phyloP scores from a whole-genome alignment of 2,113 vertebrate species.

The Syngnathoides biaculeatus region DNA sequence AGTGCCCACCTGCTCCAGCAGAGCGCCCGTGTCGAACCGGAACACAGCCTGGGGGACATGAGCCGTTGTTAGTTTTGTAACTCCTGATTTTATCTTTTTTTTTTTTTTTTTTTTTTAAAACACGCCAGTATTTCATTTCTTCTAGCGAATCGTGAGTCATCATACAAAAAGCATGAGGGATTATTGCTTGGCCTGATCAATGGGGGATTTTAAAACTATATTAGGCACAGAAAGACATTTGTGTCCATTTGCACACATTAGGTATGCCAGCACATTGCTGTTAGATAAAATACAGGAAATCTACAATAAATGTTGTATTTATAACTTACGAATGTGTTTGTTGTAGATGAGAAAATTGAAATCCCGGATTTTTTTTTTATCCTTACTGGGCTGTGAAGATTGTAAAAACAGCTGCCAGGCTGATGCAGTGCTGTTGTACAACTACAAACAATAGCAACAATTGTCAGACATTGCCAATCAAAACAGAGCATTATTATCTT shows the following conservation, averaged over 20 bases:
- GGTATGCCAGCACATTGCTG: too few relatives aligned
- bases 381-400: too few relatives aligned
- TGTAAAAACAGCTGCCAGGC: too few relatives aligned
- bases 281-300: too few relatives aligned
- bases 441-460: too few relatives aligned
- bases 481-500: too few relatives aligned
- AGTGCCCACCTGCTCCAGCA: conserved; percentile 88
- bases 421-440: too few relatives aligned
- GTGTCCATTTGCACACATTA: conserved; percentile 11
- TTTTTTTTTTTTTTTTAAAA: neutral
- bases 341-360: too few relatives aligned
- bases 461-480: too few relatives aligned
- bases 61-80: neutral
- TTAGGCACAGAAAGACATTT: neutral
- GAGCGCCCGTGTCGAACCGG: conserved; percentile 78
- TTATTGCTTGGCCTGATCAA: conserved; percentile 11
- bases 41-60: conserved; percentile 76
- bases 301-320: too few relatives aligned
- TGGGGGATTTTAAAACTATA: conserved; percentile 4
- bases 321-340: too few relatives aligned
- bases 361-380: too few relatives aligned
- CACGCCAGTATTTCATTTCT: neutral
- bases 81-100: neutral
- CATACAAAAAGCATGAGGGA: neutral
- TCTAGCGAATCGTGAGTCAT: neutral